Evolutionary conservation across 2,797 vertebrate species (phyloP).

Genomic region (Hemibagrus guttatus): DNA sequence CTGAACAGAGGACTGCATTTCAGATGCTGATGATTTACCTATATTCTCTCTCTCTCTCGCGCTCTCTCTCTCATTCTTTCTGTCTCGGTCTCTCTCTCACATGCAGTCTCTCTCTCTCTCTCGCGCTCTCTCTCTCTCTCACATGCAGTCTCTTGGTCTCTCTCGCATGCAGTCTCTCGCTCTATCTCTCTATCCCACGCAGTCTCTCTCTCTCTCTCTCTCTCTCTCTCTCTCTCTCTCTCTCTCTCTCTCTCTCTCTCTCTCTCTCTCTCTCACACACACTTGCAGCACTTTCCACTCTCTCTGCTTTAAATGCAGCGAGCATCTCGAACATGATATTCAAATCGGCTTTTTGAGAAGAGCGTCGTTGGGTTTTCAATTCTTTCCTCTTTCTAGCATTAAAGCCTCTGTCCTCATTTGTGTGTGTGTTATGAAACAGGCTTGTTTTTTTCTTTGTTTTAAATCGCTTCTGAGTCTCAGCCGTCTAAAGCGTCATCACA

Average conservation of each 20-base stretch:
- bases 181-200: background rate
- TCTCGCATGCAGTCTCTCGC: background rate
- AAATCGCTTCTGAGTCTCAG: constrained; percentile 11
- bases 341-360: background rate
- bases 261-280: background rate
- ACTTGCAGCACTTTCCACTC: background rate
- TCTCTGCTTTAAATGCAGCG: constrained; percentile 12
- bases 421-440: background rate
- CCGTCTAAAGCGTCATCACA: constrained; percentile 40
- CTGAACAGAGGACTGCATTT: background rate
- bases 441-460: background rate
- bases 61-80: background rate
- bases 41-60: background rate
- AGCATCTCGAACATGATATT: constrained; percentile 22
- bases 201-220: background rate
- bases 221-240: background rate
- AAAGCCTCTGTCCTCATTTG: background rate
- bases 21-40: background rate
- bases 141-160: too few species aligned
- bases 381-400: background rate
- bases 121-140: background rate
- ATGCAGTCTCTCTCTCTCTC: too few species aligned
- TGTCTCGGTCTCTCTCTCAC: too few species aligned
- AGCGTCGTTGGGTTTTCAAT: background rate
- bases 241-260: background rate